A percentile compares a stretch with the other conserved stretches of the same genome.
These are phyloP conservation scores for Temnopleurus reevesii DNA, from an alignment of 53 echinoderm and acorn worm species.

Conservation along the genomic window DNA sequence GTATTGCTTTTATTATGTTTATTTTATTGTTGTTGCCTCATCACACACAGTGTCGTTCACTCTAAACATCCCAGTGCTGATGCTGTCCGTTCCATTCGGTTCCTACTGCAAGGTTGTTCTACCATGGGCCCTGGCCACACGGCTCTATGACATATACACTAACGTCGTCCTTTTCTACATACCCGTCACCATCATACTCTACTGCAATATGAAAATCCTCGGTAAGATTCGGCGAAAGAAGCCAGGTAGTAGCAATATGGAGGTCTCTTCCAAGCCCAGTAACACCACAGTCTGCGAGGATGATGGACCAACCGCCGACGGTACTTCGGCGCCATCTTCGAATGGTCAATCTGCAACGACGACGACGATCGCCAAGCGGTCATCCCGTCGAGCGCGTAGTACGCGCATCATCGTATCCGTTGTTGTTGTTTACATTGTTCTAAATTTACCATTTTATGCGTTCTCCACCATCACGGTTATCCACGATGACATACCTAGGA, in stretches of 20 bases:
- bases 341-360: not conserved
- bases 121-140: not conserved
- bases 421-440: not conserved
- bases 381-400: not conserved
- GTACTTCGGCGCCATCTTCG: not conserved
- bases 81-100: not conserved
- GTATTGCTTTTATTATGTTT: not conserved
- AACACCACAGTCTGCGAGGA: not conserved
- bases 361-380: not conserved
- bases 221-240: not conserved
- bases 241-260: not conserved
- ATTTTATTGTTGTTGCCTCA: too few relatives aligned
- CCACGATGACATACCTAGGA: not conserved
- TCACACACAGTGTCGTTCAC: constrained; percentile 20
- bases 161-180: not conserved
- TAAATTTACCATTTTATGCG: constrained; percentile 14
- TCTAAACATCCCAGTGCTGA: not conserved
- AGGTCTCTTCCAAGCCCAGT: not conserved
- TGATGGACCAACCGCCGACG: too few relatives aligned
- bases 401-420: constrained; percentile 12
- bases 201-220: constrained; percentile 4
- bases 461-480: constrained; percentile 12
- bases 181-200: constrained; percentile 1
- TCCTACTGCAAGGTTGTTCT: not conserved
- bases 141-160: constrained; percentile 3